Conservation (phyloP, 2,888 invertebrate species). For the Ernsta delagoae region DNA sequence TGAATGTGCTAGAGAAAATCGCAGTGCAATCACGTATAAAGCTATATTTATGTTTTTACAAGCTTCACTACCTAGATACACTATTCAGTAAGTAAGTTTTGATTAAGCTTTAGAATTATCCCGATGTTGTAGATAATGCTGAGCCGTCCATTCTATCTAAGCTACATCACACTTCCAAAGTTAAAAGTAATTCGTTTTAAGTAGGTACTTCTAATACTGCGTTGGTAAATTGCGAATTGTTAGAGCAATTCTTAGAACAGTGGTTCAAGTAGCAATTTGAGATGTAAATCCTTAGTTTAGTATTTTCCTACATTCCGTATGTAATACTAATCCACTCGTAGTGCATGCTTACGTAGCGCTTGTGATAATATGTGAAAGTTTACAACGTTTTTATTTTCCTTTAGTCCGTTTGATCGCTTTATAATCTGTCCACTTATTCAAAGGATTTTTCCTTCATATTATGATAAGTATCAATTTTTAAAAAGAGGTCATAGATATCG, state of each 20-base stretch:
- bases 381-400: constrained; percentile 6
- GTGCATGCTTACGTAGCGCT: neutral
- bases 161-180: no score
- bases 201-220: neutral
- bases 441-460: neutral
- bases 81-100: neutral
- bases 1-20: neutral
- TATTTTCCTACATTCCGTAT: constrained; percentile 2
- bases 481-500: no score
- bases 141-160: no score
- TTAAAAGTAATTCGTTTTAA: no score
- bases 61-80: no score
- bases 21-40: no score
- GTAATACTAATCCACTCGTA: neutral
- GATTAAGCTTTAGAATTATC: no score
- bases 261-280: constrained; percentile 6
- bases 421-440: neutral
- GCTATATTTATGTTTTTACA: no score
- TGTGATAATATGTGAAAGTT: constrained; percentile 23
- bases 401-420: constrained; percentile 5
- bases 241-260: constrained; percentile 3
- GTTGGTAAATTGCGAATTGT: neutral
- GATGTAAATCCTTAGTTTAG: constrained; percentile 18
- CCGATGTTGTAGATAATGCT: no score
- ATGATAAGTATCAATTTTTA: neutral